These are phyloP conservation scores for Monomorium pharaonis DNA, from an alignment of 1,140 invertebrate genomes.

Conservation along the genomic window DNA sequence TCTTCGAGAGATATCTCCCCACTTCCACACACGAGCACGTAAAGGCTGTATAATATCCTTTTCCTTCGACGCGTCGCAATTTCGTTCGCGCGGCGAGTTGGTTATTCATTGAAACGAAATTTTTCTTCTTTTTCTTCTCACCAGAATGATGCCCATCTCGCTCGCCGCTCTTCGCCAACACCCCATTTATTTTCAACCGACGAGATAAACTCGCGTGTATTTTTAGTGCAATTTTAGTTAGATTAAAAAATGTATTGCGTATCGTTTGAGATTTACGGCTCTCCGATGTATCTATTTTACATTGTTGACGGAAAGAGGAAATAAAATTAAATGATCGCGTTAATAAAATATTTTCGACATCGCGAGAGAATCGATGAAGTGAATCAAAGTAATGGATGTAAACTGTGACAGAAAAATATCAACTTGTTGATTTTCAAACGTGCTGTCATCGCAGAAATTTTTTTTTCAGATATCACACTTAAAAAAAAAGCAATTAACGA, in stretches of 20 bases:
- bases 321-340: background rate
- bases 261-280: background rate
- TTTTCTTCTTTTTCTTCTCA: background rate
- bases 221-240: background rate
- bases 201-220: constrained; percentile 24
- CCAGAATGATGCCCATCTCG: background rate
- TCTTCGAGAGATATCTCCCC: background rate
- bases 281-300: background rate
- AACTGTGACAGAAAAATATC: constrained; percentile 1
- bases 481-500: background rate
- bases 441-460: background rate
- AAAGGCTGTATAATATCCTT: background rate
- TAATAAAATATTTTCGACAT: constrained; percentile 17
- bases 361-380: background rate
- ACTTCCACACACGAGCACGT: background rate
- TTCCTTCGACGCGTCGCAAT: background rate
- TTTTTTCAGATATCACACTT: background rate
- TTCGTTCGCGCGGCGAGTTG: background rate
- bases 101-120: constrained; percentile 24
- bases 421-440: constrained; percentile 8
- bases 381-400: background rate
- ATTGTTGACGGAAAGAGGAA: background rate
- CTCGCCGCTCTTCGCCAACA: background rate
- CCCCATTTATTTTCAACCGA: background rate
- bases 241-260: constrained; percentile 7